Evolutionary conservation across 2,888 invertebrate genomes (phyloP), one percentile per base, ranked within the genome.

Genomic region (Stegophylla sp.): DNA sequence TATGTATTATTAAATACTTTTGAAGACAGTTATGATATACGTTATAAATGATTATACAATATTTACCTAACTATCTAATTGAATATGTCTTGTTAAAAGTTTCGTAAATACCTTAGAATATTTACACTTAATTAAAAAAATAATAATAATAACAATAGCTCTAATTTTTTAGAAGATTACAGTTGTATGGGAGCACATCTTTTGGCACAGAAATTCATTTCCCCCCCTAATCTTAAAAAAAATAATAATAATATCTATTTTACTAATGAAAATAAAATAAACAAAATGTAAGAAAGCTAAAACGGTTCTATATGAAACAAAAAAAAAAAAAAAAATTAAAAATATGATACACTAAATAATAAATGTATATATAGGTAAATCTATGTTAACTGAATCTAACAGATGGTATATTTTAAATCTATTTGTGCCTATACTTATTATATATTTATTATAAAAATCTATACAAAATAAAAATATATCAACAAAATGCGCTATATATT

Each of bases 181-280:
- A 45, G n/a, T 73, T 48, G 3, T 59, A 73, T 2, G 3, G 63
- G 34, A 28, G 61, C 63, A 20, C 28, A 10, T 61, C 5, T 75
- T 66, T 75, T 75, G 75, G 75, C 75, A 75, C 75, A 26, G 41
- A 64, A 75, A 66, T 64, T 64, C 64, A 9, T 75, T 10, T 34
- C 9, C 41, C 72, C 23, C 34, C 48, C n/a, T n/a, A n/a, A n/a
- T 56, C 26, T 41, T 26, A 53, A 75, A 72, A 51, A 51, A 64
- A 20, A n/a, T n/a, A n/a, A 20, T 53, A n/a, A 34, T 53, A 34
- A 51, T 45, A 51, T 41, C 1, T 53, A 51, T 9, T 23, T 5
- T 20, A 13, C 34, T 34, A 34, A 20, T 12, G 1, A 12, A 51
- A 10, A 26, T 48, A 67, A 67, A 69, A 20, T 12, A 51, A 12